phyloP scores from a whole-genome alignment of 2,888 invertebrate genomes.

The Selenia dentaria region DNA sequence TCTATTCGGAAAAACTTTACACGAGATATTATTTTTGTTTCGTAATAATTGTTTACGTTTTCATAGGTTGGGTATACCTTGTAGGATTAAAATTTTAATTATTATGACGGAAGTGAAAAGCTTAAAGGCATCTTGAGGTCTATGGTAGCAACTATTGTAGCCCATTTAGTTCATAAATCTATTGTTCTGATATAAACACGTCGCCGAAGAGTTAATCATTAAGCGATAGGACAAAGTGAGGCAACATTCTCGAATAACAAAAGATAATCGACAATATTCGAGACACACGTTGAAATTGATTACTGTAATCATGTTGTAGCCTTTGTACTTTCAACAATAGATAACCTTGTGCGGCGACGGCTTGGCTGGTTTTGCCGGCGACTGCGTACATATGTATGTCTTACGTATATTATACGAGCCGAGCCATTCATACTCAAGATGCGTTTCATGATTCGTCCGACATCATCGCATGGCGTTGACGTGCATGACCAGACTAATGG shows the following conservation, averaged over 20 bases:
- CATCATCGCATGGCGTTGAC: conserved; percentile 63
- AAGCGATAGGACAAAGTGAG: conserved; percentile 2
- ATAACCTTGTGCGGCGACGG: conserved; percentile 54
- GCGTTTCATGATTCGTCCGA: conserved; percentile 40
- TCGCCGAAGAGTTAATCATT: too few relatives aligned
- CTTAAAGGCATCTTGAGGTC: too few relatives aligned
- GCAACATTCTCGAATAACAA: conserved; percentile 6
- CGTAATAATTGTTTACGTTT: too few relatives aligned
- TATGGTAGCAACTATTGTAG: too few relatives aligned
- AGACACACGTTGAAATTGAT: conserved; percentile 10
- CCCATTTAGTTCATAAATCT: too few relatives aligned
- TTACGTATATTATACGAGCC: conserved; percentile 37
- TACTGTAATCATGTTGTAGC: conserved; percentile 14
- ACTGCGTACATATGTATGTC: conserved; percentile 39
- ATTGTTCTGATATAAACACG: too few relatives aligned
- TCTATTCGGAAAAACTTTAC: background rate
- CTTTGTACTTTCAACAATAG: conserved; percentile 44
- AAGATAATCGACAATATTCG: conserved; percentile 14
- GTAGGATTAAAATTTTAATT: too few relatives aligned
- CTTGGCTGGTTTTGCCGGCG: conserved; percentile 54
- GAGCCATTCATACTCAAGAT: conserved; percentile 54
- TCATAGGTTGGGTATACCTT: too few relatives aligned
- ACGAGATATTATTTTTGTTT: too few relatives aligned
- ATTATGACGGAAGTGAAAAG: background rate
- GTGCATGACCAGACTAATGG: conserved; percentile 61